phyloP scores from a whole-genome alignment of 2,888 invertebrate genomes.

The Euplagia quadripunctaria region DNA sequence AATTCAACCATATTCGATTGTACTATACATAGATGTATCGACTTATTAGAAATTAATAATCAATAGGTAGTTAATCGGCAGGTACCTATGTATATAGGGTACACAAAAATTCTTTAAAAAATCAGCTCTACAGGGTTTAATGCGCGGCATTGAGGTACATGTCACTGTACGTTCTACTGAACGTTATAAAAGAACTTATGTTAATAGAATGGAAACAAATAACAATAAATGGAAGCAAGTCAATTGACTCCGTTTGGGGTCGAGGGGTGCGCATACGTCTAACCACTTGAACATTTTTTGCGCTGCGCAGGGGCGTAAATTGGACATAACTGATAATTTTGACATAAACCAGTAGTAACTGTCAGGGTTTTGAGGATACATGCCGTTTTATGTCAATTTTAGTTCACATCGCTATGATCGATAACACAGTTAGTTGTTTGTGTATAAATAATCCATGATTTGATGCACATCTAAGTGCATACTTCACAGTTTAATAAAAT shows the following conservation, averaged over 20 bases:
- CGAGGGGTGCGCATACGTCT: conserved; percentile 60
- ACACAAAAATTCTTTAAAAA: background rate
- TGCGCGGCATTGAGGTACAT: background rate
- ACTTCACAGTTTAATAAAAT: too few relatives aligned
- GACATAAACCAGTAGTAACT: conserved; percentile 84
- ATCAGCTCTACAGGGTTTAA: background rate
- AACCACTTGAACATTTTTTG: conserved; percentile 80
- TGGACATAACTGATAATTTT: conserved; percentile 82
- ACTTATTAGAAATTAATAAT: too few relatives aligned
- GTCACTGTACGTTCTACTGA: too few relatives aligned
- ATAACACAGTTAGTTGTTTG: conserved; percentile 43
- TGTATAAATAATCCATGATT: background rate
- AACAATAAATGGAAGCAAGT: conserved; percentile 80
- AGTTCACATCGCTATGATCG: conserved; percentile 65
- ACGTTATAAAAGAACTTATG: conserved; percentile 22
- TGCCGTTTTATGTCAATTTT: conserved; percentile 80
- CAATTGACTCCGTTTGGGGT: conserved; percentile 74
- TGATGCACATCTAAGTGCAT: background rate
- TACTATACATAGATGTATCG: too few relatives aligned
- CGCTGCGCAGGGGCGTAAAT: conserved; percentile 74
- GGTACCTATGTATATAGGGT: background rate
- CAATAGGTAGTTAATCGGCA: background rate
- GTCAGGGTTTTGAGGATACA: conserved; percentile 72
- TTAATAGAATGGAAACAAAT: conserved; percentile 57
- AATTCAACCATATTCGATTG: too few relatives aligned